Evolutionary conservation across 2,113 vertebrate genomes (phyloP), one percentile per base, ranked within the genome.

Genomic region (Neogobius melanostomus): DNA sequence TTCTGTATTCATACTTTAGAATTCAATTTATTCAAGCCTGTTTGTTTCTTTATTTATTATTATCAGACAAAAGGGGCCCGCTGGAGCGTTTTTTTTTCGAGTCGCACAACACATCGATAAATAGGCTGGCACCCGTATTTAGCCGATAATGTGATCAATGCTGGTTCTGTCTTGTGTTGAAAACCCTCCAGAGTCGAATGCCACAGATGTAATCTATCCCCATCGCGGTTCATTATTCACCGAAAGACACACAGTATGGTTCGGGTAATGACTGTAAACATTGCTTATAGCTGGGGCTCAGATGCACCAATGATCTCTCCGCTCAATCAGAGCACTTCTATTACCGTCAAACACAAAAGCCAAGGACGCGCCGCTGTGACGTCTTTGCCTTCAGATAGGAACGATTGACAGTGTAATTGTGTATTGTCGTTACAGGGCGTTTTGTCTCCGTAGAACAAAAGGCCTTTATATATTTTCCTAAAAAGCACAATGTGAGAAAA

Each of bases 251-350:
- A 66, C 63, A 51, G 66, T 64, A 68, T 71, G 74, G 72, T 74
- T 69, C 72, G 46, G 61, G 67, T 77, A 60, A 82, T 72, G 69
- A 78, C 66, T 80, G 77, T 76, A 84, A 76, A 82, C 70, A 61
- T 43, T 14, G 75, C 67, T 11, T 69, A 16, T 57, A 63, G 36
- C 66, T 80, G 59, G 0, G n/a, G 69, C 78, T 73, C 72, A 90
- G 76, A 82, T 75, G 80, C 61, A 71, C 60, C 49, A 66, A 36
- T 15, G 42, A 83, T 86, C 72, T 76, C 12, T 43, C 50, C 76
- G 14, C 64, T 69, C 64, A 59, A 69, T 82, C 72, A 79, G 43
- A 72, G 7, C 68, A 69, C 64, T 70, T 67, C 16, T 71, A 50
- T 77, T 76, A 68, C 72, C 70, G 66, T 70, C 70, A 73, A 79